Evolutionary conservation across 53 echinoderm and acorn worm genomes (phyloP).

Genomic region (Mesocentrotus franciscanus): DNA sequence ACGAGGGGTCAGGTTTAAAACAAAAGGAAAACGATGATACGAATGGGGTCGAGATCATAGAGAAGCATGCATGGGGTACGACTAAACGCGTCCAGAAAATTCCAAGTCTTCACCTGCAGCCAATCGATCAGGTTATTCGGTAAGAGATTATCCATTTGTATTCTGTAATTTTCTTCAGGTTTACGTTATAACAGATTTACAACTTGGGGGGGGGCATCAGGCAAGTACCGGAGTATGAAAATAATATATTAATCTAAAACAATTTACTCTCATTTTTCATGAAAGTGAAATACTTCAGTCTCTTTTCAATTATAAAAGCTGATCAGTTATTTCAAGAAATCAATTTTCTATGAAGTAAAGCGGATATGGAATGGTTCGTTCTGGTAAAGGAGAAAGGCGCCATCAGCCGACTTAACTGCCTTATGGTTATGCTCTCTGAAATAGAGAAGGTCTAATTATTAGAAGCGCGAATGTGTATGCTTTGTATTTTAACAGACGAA

Average conservation of each 20-base stretch:
- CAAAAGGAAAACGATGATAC: background rate
- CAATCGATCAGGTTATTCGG: conserved; percentile 24
- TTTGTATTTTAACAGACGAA: too few relatives aligned
- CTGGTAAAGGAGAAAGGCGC: background rate
- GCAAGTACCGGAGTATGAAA: too few relatives aligned
- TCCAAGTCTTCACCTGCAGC: conserved; percentile 24
- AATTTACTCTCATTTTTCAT: too few relatives aligned
- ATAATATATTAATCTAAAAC: too few relatives aligned
- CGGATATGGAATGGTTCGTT: background rate
- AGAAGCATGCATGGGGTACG: background rate
- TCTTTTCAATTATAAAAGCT: too few relatives aligned
- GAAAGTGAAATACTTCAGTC: too few relatives aligned
- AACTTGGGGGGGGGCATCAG: too few relatives aligned
- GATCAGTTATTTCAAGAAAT: too few relatives aligned
- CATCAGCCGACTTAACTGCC: background rate
- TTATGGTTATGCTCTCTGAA: background rate
- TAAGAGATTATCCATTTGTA: background rate
- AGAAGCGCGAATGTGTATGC: too few relatives aligned
- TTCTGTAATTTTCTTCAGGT: too few relatives aligned
- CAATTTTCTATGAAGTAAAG: too few relatives aligned
- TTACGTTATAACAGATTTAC: too few relatives aligned
- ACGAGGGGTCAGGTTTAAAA: background rate
- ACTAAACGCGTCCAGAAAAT: conserved; percentile 16
- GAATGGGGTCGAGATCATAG: background rate
- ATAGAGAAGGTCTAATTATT: background rate